phyloP scores from a whole-genome alignment of 2,113 vertebrate genomes.

The Aspidoscelis tigris region DNA sequence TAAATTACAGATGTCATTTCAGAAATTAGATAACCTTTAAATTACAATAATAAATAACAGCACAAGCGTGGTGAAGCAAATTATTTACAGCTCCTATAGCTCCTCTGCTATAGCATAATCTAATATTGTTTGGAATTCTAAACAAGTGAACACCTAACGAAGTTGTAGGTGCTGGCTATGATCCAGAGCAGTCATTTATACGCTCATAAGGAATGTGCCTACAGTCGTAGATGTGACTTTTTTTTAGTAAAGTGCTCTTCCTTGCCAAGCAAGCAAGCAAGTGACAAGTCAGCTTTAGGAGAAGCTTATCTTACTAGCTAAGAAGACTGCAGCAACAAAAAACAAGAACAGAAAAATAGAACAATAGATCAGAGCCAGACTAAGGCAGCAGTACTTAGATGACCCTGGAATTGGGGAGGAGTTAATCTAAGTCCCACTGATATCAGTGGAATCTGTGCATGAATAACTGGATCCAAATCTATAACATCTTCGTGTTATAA shows the following conservation, averaged over 20 bases:
- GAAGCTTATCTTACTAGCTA: not conserved
- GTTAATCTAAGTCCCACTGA: not conserved
- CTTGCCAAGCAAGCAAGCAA: not conserved
- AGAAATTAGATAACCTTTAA: not conserved
- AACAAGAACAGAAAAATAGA: not conserved
- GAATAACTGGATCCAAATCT: not conserved
- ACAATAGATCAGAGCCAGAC: not conserved
- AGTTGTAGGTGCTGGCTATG: not conserved
- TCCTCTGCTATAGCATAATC: not conserved
- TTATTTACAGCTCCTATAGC: slow-evolving; percentile 3
- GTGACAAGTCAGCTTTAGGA: not conserved
- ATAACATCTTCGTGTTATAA: too few relatives aligned
- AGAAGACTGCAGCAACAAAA: not conserved
- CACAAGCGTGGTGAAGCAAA: slow-evolving; percentile 3
- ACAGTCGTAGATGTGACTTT: not conserved
- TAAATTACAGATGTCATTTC: not conserved
- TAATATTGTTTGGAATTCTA: not conserved
- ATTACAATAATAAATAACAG: slow-evolving; percentile 2
- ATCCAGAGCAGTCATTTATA: not conserved
- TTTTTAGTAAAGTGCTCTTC: not conserved
- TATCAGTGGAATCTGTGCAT: not conserved
- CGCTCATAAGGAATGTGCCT: not conserved
- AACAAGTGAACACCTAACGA: slow-evolving; percentile 4
- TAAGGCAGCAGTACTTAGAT: not conserved
- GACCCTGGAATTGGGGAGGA: not conserved